Evolutionary conservation across 2,888 invertebrate species (phyloP).

Genomic region (Mythimna impura): DNA sequence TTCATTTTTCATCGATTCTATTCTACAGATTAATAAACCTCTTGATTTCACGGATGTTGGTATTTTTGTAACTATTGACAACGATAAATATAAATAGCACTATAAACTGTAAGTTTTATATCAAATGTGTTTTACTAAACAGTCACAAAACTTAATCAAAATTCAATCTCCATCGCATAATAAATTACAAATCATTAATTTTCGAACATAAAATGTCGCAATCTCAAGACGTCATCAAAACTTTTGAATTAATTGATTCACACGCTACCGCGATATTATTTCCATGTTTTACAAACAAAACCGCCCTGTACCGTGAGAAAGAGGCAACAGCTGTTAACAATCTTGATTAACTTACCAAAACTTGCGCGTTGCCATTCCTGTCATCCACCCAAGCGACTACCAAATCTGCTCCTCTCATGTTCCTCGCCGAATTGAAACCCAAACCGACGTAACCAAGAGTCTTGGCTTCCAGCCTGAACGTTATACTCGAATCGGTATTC

Average conservation of each 20-base stretch:
- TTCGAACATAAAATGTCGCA: slow-evolving; percentile 23
- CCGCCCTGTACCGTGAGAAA: slow-evolving; percentile 65
- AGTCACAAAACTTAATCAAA: slow-evolving; percentile 21
- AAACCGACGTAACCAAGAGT: slow-evolving; percentile 96
- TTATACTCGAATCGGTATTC: slow-evolving; percentile 94
- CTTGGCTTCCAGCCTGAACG: slow-evolving; percentile 95
- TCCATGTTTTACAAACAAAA: slow-evolving; percentile 51
- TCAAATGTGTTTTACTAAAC: slow-evolving; percentile 15
- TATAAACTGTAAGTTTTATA: neutral
- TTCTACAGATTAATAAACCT: neutral
- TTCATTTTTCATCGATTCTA: too few relatives aligned
- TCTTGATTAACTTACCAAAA: slow-evolving; percentile 92
- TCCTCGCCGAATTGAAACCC: slow-evolving; percentile 95
- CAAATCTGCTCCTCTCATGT: slow-evolving; percentile 95
- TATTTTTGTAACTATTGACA: neutral
- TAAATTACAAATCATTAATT: slow-evolving; percentile 46
- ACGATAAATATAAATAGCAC: neutral
- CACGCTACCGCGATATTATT: slow-evolving; percentile 45
- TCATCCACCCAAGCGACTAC: slow-evolving; percentile 97
- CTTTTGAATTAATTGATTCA: slow-evolving; percentile 48
- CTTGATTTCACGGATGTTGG: slow-evolving; percentile 7
- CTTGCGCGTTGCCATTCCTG: slow-evolving; percentile 91
- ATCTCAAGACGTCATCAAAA: slow-evolving; percentile 34
- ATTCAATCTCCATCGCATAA: slow-evolving; percentile 22
- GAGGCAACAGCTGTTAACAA: slow-evolving; percentile 72